phyloP scores from a whole-genome alignment of 2,113 vertebrate genomes.

The Illadopsis cleaveri region DNA sequence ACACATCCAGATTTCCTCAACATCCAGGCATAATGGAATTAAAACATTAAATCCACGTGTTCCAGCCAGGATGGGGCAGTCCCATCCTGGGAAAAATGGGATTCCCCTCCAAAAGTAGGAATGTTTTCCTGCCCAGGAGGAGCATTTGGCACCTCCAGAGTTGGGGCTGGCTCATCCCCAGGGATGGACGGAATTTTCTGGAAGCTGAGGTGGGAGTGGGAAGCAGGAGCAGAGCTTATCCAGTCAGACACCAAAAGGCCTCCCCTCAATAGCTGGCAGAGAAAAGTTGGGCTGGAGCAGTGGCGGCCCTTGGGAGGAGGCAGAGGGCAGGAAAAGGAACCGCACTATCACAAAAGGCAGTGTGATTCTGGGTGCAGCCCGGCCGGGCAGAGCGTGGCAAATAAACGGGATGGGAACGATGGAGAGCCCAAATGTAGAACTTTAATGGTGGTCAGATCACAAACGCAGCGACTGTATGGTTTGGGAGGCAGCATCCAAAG shows the following conservation, averaged over 20 bases:
- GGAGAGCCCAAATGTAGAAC: background rate
- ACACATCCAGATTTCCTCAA: rapidly evolving
- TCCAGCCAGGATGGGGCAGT: background rate
- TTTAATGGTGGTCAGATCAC: background rate
- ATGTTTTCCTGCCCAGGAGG: background rate
- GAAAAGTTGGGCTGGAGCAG: background rate
- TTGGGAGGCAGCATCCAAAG: background rate
- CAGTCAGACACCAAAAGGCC: rapidly evolving
- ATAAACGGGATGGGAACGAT: background rate
- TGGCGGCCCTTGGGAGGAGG: background rate
- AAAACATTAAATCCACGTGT: rapidly evolving
- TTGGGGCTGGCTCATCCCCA: background rate
- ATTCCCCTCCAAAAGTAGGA: background rate
- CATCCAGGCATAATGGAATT: rapidly evolving
- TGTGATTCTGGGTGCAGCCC: background rate
- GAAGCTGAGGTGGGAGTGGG: background rate
- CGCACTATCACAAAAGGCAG: background rate
- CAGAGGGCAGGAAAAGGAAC: background rate
- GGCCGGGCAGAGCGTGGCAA: background rate
- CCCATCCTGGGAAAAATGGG: rapidly evolving
- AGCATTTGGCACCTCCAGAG: too few species aligned
- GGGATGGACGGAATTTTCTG: background rate
- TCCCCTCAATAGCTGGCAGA: rapidly evolving
- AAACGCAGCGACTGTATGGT: too few species aligned
- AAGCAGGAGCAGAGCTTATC: background rate